Base-by-base conservation (phyloP, 2,888 invertebrate genomes). In the Eilema depressum region DNA sequence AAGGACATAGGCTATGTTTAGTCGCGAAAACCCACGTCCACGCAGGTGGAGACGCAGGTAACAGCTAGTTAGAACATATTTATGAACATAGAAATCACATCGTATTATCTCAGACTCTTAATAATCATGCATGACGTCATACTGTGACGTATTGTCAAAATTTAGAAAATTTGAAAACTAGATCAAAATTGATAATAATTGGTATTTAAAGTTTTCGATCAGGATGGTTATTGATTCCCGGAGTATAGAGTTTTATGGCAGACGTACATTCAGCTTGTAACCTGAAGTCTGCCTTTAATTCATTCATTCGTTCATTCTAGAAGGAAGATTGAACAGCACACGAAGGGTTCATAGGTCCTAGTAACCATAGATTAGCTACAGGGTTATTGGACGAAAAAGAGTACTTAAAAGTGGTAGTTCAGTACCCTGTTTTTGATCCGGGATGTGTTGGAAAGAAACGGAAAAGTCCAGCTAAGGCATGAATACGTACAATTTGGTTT, bases 261-360 rank as follows among this genome's bases (percentile, higher is more conserved):
- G 53, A 41, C 53, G 8, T n/a, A 53, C 20, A 53, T n/a, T 53
- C 53, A 53, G 53, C 53, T 53, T 53, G 20, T 3, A 10, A n/a
- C 53, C 53, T 53, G 53, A 53, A 53, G n/a, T n/a, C 53, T 53
- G 53, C 53, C 53, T n/a, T 10, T 53, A 53, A 53, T n/a, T 53
- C 53, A 53, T n/a, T 53, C 53, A n/a, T 53, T 53, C 47, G 37
- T 12, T 37, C 41, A 41, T 53, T 53, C 53, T 53, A 53, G 53
- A 53, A 53, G n/a, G 53, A n/a, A 53, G 20, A n/a, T 53, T n/a
- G 20, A 20, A 20, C 53, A 20, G 5, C 47, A 53, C 53, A 53
- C n/a, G 53, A 53, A n/a, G 8, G 53, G 53, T n/a, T 47, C 20
- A 5, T 20, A 14, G 20, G 0, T 47, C 47, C 47, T 47, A 47